These are phyloP conservation scores for Paragorgia papillata DNA, from an alignment of 92 coral and sea anemone species.

Conservation along the genomic window DNA sequence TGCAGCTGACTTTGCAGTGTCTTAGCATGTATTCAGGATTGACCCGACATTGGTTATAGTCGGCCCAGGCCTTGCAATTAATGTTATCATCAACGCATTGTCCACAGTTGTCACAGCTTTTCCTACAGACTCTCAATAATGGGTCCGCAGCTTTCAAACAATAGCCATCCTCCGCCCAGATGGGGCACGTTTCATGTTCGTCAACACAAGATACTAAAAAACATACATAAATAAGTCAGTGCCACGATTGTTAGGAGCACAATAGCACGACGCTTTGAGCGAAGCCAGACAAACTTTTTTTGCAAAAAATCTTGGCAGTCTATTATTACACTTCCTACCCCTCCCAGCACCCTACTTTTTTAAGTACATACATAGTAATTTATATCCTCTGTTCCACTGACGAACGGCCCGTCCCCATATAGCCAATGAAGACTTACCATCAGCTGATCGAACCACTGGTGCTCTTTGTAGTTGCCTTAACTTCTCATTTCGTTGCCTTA, in stretches of 20 bases:
- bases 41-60: constrained; percentile 3
- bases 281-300: too few species aligned
- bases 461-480: constrained; percentile 6
- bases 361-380: too few species aligned
- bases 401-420: too few species aligned
- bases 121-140: constrained; percentile 67
- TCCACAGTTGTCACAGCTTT: constrained; percentile 70
- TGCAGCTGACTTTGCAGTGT: constrained; percentile 80
- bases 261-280: too few species aligned
- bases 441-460: background rate
- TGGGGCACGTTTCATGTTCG: constrained; percentile 38
- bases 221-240: background rate
- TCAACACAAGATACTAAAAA: background rate
- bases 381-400: too few species aligned
- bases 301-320: too few species aligned
- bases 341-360: too few species aligned
- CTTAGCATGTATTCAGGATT: constrained; percentile 60
- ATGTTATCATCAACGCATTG: constrained; percentile 38
- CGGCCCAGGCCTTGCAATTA: constrained; percentile 4
- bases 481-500: constrained; percentile 1
- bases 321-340: too few species aligned
- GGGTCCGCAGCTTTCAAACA: constrained; percentile 69
- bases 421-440: constrained; percentile 19
- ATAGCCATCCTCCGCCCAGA: constrained; percentile 68
- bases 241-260: too few species aligned